Evolutionary conservation across 2,113 vertebrate species (phyloP).

Genomic region (Clinocottus analis): DNA sequence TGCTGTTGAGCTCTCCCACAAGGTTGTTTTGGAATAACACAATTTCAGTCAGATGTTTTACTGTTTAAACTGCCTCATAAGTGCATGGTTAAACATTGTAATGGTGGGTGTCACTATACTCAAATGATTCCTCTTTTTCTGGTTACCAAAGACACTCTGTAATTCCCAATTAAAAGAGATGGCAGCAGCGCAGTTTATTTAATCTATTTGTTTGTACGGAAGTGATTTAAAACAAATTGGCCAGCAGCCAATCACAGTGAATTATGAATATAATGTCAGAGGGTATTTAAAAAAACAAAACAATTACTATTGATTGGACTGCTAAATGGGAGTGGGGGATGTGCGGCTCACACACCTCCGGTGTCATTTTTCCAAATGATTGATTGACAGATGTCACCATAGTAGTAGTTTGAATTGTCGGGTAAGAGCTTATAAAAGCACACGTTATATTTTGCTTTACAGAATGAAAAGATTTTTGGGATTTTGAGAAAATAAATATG

Average conservation of each 20-base stretch:
- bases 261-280: neutral
- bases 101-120: neutral
- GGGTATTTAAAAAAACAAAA: neutral
- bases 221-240: neutral
- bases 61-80: neutral
- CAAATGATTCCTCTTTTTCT: neutral
- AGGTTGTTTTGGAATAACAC: neutral
- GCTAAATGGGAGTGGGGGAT: neutral
- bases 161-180: conserved; percentile 1
- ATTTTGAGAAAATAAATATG: neutral
- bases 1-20: conserved; percentile 9
- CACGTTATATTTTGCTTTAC: neutral
- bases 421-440: neutral
- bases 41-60: rapidly evolving
- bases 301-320: neutral
- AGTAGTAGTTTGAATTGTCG: neutral
- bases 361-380: neutral
- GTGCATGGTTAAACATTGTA: neutral
- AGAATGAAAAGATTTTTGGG: neutral
- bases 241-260: neutral
- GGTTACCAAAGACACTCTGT: neutral
- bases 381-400: neutral
- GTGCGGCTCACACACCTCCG: neutral
- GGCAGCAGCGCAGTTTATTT: neutral
- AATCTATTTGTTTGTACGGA: neutral